These are phyloP conservation scores for Triplophysa bombifrons DNA, from an alignment of 2,797 vertebrate genomes.

Conservation along the genomic window DNA sequence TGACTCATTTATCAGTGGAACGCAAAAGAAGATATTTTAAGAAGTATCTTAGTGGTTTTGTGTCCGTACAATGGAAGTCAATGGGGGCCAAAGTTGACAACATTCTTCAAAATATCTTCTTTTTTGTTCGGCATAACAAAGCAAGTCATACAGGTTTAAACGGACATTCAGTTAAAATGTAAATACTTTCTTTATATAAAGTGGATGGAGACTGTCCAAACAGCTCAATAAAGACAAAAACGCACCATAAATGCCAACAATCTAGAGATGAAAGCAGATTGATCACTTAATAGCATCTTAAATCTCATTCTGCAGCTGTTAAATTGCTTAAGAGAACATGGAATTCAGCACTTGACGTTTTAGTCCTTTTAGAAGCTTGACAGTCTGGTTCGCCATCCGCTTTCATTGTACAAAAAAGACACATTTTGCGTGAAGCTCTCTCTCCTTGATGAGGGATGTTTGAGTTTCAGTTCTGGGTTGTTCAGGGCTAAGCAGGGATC, in stretches of 20 bases:
- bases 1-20: too few species aligned
- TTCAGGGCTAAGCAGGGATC: slow-evolving; percentile 31
- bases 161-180: not conserved
- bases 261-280: not conserved
- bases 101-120: too few species aligned
- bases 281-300: not conserved
- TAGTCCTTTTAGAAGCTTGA: slow-evolving; percentile 3
- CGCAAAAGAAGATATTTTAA: too few species aligned
- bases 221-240: not conserved
- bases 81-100: too few species aligned
- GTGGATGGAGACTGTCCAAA: not conserved
- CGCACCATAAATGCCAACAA: not conserved
- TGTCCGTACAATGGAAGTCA: too few species aligned
- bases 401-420: not conserved
- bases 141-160: not conserved
- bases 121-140: too few species aligned
- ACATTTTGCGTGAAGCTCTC: not conserved
- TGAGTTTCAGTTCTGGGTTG: slow-evolving; percentile 33
- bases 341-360: not conserved
- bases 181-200: not conserved
- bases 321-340: not conserved
- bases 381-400: slow-evolving; percentile 4
- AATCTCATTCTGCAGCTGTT: not conserved
- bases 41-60: too few species aligned
- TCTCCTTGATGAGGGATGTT: slow-evolving; percentile 9